These are phyloP conservation scores for Dynastes maya DNA, from an alignment of 2,888 invertebrate genomes.

Conservation along the genomic window DNA sequence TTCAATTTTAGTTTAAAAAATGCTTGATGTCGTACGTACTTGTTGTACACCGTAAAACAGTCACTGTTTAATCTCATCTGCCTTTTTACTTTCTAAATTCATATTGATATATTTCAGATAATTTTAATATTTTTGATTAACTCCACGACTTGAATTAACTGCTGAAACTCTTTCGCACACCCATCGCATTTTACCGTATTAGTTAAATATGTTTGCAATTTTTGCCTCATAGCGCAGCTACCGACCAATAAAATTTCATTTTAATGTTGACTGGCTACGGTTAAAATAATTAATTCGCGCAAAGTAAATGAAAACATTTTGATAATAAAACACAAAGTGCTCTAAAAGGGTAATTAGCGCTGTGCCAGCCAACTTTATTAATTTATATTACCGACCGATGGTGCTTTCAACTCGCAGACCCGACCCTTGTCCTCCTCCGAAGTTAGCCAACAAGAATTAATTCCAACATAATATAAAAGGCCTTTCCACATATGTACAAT, in stretches of 20 bases:
- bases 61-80: too few relatives aligned
- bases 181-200: not conserved
- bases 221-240: not conserved
- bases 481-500: not conserved
- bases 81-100: too few relatives aligned
- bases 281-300: slow-evolving; percentile 17
- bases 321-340: slow-evolving; percentile 36
- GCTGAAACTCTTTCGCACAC: too few relatives aligned
- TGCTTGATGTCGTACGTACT: too few relatives aligned
- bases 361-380: slow-evolving; percentile 39
- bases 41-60: too few relatives aligned
- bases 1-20: too few relatives aligned
- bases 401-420: slow-evolving; percentile 24
- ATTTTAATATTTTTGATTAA: too few relatives aligned
- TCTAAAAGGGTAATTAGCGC: slow-evolving; percentile 43
- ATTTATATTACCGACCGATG: slow-evolving; percentile 41
- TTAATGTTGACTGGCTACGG: not conserved
- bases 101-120: too few relatives aligned
- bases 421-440: not conserved
- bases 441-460: slow-evolving; percentile 29
- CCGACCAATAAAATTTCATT: slow-evolving; percentile 16
- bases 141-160: too few relatives aligned
- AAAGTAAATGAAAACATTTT: slow-evolving; percentile 36
- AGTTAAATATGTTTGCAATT: not conserved
- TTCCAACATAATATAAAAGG: not conserved